Percentiles rank a stretch among this genome's conserved stretches.
Conservation (phyloP, 92 coral and sea anemone species). For the Epizoanthus rinbou region DNA sequence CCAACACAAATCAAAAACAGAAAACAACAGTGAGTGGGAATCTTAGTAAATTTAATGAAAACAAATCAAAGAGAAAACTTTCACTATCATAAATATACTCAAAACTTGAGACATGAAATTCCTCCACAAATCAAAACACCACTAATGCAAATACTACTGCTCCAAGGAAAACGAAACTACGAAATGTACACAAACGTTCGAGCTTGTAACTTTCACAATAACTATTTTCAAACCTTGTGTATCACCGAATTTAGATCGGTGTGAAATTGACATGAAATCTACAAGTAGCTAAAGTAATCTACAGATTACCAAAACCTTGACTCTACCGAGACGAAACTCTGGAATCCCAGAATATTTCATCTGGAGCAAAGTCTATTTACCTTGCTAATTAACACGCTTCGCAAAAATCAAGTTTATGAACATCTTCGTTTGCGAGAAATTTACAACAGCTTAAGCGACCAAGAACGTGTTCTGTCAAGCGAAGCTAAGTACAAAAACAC, state of each 20-base stretch:
- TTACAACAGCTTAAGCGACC: conserved; percentile 35
- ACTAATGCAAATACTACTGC: conserved; percentile 65
- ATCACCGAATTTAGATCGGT: conserved; percentile 4
- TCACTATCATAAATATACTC: conserved; percentile 47
- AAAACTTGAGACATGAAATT: conserved; percentile 49
- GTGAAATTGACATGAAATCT: conserved; percentile 10
- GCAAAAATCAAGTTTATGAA: conserved; percentile 67
- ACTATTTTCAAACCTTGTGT: conserved; percentile 10
- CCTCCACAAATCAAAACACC: conserved; percentile 70
- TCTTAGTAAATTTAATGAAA: conserved; percentile 89
- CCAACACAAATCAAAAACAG: conserved; percentile 62
- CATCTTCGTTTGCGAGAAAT: conserved; percentile 55
- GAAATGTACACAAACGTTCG: conserved; percentile 56
- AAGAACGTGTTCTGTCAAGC: conserved; percentile 46
- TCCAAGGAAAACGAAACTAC: conserved; percentile 68
- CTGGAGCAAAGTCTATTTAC: conserved; percentile 63
- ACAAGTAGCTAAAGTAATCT: conserved; percentile 7
- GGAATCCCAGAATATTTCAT: conserved; percentile 63
- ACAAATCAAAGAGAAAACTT: conserved; percentile 60
- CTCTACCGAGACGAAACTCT: conserved; percentile 29
- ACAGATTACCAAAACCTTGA: conserved; percentile 20
- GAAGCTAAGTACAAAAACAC: conserved; percentile 49
- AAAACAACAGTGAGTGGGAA: conserved; percentile 63
- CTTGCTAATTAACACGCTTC: conserved; percentile 75
- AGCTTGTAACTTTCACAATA: conserved; percentile 53